Percentiles rank a stretch among this genome's conserved stretches.
Conservation (phyloP, 1,140 invertebrate genomes). For the Drosophila seguyi region DNA sequence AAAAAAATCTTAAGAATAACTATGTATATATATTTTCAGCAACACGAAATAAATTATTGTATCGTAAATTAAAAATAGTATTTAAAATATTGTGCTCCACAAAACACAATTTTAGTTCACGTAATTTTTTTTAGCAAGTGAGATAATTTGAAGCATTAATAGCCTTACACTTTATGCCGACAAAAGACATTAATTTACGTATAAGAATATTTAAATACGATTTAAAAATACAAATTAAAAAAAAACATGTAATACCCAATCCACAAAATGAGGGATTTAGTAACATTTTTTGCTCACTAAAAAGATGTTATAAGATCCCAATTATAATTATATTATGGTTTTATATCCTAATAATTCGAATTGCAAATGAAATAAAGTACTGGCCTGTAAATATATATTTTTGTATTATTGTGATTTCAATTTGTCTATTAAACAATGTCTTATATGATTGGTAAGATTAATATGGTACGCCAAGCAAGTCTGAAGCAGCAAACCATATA, state of each 20-base stretch:
- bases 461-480: no score
- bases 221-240: neutral
- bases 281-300: conserved; percentile 79
- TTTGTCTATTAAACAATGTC: no score
- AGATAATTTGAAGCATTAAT: neutral
- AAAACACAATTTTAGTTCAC: neutral
- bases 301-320: conserved; percentile 61
- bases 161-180: neutral
- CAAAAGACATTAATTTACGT: neutral
- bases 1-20: neutral
- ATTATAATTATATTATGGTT: neutral
- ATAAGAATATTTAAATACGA: neutral
- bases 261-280: conserved; percentile 9
- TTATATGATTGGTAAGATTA: no score
- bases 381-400: neutral
- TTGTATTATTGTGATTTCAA: no score
- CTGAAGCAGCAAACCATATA: no score
- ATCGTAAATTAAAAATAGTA: neutral
- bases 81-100: no score
- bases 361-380: conserved; percentile 11
- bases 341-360: neutral
- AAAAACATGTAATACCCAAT: neutral
- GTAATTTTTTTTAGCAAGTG: neutral
- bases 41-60: neutral
- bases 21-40: neutral